Conservation (phyloP, 2,797 vertebrate genomes). For the Pyrocephalus nanus region DNA sequence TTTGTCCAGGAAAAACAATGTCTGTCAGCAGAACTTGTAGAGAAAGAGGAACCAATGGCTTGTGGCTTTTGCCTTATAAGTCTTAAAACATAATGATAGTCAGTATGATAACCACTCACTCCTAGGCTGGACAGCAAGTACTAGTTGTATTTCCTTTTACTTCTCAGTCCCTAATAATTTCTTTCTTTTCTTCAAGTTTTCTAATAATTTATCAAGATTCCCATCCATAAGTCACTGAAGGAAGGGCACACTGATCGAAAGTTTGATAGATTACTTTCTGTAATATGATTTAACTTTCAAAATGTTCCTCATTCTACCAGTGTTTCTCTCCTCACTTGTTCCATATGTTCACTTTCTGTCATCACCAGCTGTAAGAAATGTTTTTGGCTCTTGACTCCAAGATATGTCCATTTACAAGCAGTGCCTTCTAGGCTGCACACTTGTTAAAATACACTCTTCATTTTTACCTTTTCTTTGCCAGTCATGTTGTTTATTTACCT, state of each 20-base stretch:
- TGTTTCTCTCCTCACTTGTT: background rate
- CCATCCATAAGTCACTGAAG: background rate
- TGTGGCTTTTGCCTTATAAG: background rate
- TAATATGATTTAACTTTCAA: conserved; percentile 24
- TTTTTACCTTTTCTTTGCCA: background rate
- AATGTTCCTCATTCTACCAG: conserved; percentile 10
- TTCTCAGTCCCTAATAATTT: background rate
- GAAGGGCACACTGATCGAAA: background rate
- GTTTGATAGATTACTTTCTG: conserved; percentile 39
- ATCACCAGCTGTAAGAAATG: conserved; percentile 20
- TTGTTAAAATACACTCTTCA: background rate
- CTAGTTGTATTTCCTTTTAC: background rate
- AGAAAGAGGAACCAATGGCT: background rate
- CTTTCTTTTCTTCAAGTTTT: background rate
- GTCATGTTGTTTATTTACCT: background rate
- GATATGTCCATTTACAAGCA: background rate
- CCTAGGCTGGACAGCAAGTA: background rate
- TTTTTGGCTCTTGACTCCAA: conserved; percentile 7
- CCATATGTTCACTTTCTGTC: conserved; percentile 50
- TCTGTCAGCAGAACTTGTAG: background rate
- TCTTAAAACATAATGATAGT: background rate
- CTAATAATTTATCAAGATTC: background rate
- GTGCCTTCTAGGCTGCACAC: background rate
- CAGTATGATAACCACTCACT: background rate
- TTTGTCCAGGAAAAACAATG: background rate